phyloP scores from a whole-genome alignment of 2,888 invertebrate species.

The Andrena fulva region DNA sequence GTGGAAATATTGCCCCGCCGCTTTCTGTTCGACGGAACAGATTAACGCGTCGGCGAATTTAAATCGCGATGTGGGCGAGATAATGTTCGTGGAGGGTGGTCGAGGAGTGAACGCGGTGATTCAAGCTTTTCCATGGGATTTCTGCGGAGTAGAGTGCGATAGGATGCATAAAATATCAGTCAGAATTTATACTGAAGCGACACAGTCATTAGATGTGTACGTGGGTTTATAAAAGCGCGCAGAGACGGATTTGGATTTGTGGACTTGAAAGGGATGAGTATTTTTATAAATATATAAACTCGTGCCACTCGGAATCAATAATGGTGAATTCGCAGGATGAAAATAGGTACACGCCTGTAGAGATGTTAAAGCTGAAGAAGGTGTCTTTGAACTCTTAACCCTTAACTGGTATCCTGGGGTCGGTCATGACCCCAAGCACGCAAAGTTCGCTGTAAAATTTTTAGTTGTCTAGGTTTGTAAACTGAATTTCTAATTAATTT shows the following conservation, averaged over 20 bases:
- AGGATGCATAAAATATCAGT: background rate
- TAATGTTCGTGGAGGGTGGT: background rate
- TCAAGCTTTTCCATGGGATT: background rate
- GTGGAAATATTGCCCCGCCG: background rate
- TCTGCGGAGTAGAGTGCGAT: background rate
- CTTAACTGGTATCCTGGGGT: no score
- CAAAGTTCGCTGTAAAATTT: no score
- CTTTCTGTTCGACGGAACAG: background rate
- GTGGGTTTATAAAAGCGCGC: background rate
- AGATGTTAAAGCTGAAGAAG: no score
- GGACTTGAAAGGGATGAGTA: background rate
- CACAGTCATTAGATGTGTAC: background rate
- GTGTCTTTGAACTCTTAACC: no score
- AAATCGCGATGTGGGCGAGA: background rate
- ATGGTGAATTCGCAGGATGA: background rate
- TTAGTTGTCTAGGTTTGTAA: no score
- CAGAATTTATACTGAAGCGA: background rate
- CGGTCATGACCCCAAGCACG: no score
- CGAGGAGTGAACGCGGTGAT: background rate
- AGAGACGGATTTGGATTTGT: background rate
- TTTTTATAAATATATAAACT: background rate
- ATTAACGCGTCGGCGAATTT: background rate
- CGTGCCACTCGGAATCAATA: background rate
- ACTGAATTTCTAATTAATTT: no score
- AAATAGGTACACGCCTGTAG: background rate